Base-by-base conservation (phyloP, 2,113 vertebrate genomes). In the Melanerpes aurifrons region DNA sequence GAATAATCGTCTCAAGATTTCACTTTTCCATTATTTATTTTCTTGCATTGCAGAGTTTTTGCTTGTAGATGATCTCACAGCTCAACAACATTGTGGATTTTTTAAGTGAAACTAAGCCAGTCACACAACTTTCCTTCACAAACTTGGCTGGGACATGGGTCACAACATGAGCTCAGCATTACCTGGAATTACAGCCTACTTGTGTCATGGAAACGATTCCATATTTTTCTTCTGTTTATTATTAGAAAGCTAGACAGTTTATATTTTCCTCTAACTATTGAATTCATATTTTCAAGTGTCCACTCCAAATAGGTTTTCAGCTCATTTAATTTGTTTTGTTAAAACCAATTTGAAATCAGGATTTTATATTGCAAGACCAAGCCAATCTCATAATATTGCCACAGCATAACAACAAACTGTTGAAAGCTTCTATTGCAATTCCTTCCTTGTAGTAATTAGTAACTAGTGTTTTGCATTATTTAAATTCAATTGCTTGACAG, bases 361-460 rank as follows among this genome's bases (percentile, higher is more conserved):
- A 85, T 90, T 96, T 92, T 89, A 78, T 87, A 78, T 32, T 62
- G 71, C 74, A 78, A 40, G 18, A 58, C 50, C 47, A 87, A 95
- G 74, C 22, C 85, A 67, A 70, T n/a, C 79, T 94, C 87, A 72
- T 64, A 91, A 70, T 29, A 81, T 48, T 90, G 62, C 68, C 59
- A 70, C 19, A 70, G 73, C 35, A 45, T 71, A 96, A 93, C 56
- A 76, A 94, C 35, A 87, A 93, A 94, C 71, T 58, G 80, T 40
- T 92, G 78, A 95, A 90, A 95, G 43, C 74, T 92, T 64, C 87
- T 68, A 64, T 45, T 87, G 75, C 82, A 67, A 43, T 88, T 90
- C 92, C 57, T 83, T 92, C n/a, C 87, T 95, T 91, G 56, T 64
- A 90, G 83, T 82, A 94, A 94, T 94, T 86, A 95, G 78, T 80